Percentiles rank a stretch among this genome's conserved stretches.
phyloP scores from a whole-genome alignment of 2,113 vertebrate species.

The Psammodynastes pulverulentus region DNA sequence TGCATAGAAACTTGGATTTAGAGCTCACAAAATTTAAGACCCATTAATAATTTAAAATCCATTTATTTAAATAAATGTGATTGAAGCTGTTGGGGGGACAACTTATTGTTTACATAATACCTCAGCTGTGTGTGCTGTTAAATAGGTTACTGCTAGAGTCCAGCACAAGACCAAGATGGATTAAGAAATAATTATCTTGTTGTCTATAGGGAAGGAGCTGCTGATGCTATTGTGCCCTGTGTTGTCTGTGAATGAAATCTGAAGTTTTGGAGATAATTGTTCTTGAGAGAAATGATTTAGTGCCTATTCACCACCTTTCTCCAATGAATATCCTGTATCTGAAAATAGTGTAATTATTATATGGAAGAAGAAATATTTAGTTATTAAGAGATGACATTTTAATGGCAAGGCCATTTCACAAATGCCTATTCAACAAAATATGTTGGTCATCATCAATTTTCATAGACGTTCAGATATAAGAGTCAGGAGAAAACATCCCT shows the following conservation, averaged over 20 bases:
- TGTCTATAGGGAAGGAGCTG: background rate
- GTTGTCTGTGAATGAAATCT: background rate
- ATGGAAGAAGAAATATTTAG: background rate
- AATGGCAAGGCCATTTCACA: background rate
- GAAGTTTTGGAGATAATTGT: background rate
- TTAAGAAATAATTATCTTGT: background rate
- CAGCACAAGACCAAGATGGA: background rate
- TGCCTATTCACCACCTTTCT: background rate
- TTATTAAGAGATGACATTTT: background rate
- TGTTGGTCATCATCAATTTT: background rate
- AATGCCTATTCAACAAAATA: background rate
- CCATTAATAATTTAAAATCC: background rate
- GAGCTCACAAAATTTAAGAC: background rate
- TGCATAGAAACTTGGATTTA: background rate
- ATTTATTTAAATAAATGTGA: background rate
- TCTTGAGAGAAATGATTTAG: background rate
- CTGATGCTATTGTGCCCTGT: background rate
- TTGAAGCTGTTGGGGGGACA: background rate
- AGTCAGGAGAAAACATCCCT: background rate
- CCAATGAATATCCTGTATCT: background rate
- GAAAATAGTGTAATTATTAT: background rate
- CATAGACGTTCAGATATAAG: background rate
- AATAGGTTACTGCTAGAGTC: background rate
- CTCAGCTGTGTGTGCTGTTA: background rate
- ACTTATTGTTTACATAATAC: background rate